Conservation (phyloP, 2,888 invertebrate genomes). For the Drosophila stalkeri region DNA sequence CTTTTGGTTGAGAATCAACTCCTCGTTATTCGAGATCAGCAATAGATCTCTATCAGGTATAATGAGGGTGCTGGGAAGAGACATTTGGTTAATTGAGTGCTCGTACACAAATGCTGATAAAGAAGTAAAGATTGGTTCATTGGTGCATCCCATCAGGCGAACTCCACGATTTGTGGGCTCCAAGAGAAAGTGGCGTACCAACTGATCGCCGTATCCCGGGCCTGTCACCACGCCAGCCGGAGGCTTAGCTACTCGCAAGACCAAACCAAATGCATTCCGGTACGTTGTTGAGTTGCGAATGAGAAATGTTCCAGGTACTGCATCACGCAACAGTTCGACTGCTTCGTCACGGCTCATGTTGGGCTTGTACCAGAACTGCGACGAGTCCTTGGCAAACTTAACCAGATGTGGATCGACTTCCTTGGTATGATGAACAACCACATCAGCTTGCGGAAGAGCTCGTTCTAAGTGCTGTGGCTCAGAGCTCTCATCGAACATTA, state of each 20-base stretch:
- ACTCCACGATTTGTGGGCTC: slow-evolving; percentile 99
- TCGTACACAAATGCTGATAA: slow-evolving; percentile 98
- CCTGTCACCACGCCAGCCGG: slow-evolving; percentile 88
- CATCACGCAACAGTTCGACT: slow-evolving; percentile 93
- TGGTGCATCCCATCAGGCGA: slow-evolving; percentile 95
- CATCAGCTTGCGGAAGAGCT: slow-evolving; percentile 4
- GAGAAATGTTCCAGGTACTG: slow-evolving; percentile 96
- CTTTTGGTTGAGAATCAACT: slow-evolving; percentile 71
- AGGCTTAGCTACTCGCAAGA: slow-evolving; percentile 94
- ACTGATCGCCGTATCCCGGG: slow-evolving; percentile 88
- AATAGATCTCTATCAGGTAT: slow-evolving; percentile 87
- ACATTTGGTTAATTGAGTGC: slow-evolving; percentile 98
- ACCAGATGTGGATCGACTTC: slow-evolving; percentile 95
- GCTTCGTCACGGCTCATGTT: slow-evolving; percentile 98
- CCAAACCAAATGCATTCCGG: slow-evolving; percentile 95
- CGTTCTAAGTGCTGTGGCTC: neutral
- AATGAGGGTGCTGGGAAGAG: slow-evolving; percentile 94
- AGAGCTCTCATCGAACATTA: neutral
- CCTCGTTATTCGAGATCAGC: slow-evolving; percentile 48
- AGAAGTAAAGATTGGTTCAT: slow-evolving; percentile 98
- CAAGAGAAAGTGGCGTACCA: slow-evolving; percentile 98
- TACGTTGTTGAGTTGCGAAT: slow-evolving; percentile 94
- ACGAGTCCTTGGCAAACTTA: slow-evolving; percentile 94
- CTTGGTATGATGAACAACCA: slow-evolving; percentile 87
- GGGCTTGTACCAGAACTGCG: slow-evolving; percentile 98